Conservation (phyloP, 53 echinoderm and acorn worm genomes). For the Patiria pectinifera region DNA sequence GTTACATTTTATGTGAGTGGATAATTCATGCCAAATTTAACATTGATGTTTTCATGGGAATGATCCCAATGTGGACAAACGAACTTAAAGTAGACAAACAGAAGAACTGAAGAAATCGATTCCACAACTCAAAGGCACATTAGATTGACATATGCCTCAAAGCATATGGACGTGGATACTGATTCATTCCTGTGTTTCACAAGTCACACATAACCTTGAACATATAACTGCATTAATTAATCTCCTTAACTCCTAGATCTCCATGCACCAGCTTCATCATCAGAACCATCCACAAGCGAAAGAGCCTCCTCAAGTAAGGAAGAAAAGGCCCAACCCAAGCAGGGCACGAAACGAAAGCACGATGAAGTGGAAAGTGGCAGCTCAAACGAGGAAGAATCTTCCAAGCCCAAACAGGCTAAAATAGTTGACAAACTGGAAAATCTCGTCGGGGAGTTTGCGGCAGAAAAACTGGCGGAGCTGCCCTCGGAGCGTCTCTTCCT, state of each 20-base stretch:
- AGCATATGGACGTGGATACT: no score
- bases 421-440: slow-evolving; percentile 71
- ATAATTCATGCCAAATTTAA: no score
- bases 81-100: no score
- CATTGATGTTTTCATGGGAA: no score
- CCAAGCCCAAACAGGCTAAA: slow-evolving; percentile 59
- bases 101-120: no score
- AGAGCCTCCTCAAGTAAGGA: background rate
- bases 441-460: slow-evolving; percentile 70
- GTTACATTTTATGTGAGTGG: no score
- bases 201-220: no score
- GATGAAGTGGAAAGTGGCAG: slow-evolving; percentile 7
- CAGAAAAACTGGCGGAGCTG: slow-evolving; percentile 66
- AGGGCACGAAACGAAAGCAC: slow-evolving; percentile 58
- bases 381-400: slow-evolving; percentile 1
- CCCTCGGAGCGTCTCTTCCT: slow-evolving; percentile 81
- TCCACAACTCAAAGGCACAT: no score
- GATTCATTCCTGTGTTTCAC: no score
- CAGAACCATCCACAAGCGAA: background rate
- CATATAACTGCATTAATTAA: no score
- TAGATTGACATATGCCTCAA: no score
- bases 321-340: slow-evolving; percentile 10
- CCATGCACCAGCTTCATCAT: background rate
- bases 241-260: background rate
- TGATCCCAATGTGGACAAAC: no score